Evolutionary conservation across 30 jellyfish, hydroid and myxozoan genomes (phyloP).

Genomic region (Aurelia aurita): DNA sequence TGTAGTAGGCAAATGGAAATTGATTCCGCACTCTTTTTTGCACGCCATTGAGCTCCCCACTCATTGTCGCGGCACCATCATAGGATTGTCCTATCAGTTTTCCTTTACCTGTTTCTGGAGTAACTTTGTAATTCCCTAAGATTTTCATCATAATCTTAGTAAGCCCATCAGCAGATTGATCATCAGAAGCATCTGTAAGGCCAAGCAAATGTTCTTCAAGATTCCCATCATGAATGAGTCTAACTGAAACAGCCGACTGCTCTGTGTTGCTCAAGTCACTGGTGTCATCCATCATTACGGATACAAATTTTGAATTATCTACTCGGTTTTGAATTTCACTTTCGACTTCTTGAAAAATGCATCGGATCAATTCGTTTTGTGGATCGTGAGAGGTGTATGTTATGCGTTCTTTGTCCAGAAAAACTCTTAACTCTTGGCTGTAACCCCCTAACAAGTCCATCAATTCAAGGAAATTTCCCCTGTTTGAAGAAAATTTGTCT

Average conservation of each 20-base stretch:
- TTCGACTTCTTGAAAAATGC: constrained; percentile 38
- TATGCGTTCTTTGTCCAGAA: constrained; percentile 46
- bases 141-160: constrained; percentile 15
- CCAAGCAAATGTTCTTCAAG: constrained; percentile 53
- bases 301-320: constrained; percentile 14
- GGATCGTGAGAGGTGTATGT: constrained; percentile 67
- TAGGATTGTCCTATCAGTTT: constrained; percentile 53
- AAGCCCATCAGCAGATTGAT: constrained; percentile 59
- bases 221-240: constrained; percentile 40
- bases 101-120: not conserved
- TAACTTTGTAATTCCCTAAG: not conserved
- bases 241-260: constrained; percentile 64
- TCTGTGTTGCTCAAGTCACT: constrained; percentile 58
- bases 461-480: too few relatives aligned
- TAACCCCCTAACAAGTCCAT: too few relatives aligned
- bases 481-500: too few relatives aligned
- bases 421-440: constrained; percentile 43
- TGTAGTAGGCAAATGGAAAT: constrained; percentile 30
- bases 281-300: constrained; percentile 72
- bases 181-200: constrained; percentile 43
- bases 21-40: constrained; percentile 13
- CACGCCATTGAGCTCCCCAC: constrained; percentile 43
- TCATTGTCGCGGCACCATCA: constrained; percentile 62
- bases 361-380: constrained; percentile 37
- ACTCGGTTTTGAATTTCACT: constrained; percentile 51